Evolutionary conservation across 2,797 vertebrate genomes (phyloP), one percentile per base, ranked within the genome.

Genomic region (Enteromius radiatus): DNA sequence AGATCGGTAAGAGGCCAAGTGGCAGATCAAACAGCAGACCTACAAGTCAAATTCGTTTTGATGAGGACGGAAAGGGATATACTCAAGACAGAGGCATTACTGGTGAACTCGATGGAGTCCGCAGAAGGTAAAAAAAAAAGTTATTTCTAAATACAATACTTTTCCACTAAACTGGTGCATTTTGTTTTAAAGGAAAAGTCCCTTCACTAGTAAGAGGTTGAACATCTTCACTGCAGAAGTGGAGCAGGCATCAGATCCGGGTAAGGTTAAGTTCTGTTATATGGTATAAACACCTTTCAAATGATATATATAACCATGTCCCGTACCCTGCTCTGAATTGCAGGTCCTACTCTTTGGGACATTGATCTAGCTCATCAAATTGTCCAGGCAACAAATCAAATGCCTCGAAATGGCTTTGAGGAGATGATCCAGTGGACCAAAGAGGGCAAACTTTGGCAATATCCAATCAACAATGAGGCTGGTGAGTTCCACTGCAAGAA

Each of bases 361-460:
- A 28, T 97, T 78, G 97, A 98, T 65, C 94, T 97, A 87, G 96
- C 95, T 0, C 92, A 94, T 84, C 85, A 94, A 54, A 82, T 99
- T 75, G 93, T 93, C 5, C 68, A 84, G 49, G 23, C 89, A 4
- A 87, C 84, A 64, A 91, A 95, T 31, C 94, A 94, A 56, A 86
- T 81, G 49, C 95, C 95, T 21, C 93, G 92, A 6, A 98, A 98
- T 0, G 95, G 94, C 26, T 94, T 99, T 88, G 97, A 99, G 84
- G 96, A 99, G 90, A 96, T 98, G 96, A 97, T 99, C 81, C 93
- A 96, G 89, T 99, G 97, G 98, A 99, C 97, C 14, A 96, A 94
- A 89, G 95, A 98, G 15, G 97, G 97, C 15, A 98, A 95, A 86
- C 86, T 99, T 74, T 98, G 98, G 97, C 92, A 94, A 54, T 99